Evolutionary conservation across 2,113 vertebrate species (phyloP).

Genomic region (Hemiprocne comata): DNA sequence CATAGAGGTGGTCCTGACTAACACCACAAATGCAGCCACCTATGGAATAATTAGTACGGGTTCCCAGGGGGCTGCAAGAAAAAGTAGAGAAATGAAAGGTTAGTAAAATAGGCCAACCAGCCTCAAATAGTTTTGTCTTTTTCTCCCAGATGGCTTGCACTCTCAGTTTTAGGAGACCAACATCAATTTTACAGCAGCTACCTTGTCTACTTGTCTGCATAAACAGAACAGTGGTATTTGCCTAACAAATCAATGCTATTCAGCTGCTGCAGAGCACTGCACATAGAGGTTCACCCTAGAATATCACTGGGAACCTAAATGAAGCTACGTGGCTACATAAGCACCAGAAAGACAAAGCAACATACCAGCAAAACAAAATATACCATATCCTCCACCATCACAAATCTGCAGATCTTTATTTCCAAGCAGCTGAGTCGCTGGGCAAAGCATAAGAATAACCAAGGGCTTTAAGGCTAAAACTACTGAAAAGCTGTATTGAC

Average conservation of each 20-base stretch:
- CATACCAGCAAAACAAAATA: background rate
- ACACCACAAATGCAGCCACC: background rate
- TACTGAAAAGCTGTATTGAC: background rate
- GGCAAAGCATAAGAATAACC: background rate
- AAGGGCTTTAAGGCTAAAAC: background rate
- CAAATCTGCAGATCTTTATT: background rate
- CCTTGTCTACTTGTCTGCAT: background rate
- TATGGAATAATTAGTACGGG: background rate
- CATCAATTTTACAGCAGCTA: background rate
- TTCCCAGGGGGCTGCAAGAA: background rate
- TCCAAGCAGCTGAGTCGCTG: background rate
- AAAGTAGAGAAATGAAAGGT: background rate
- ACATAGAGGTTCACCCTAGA: background rate
- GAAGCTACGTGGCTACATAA: background rate
- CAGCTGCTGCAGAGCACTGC: background rate
- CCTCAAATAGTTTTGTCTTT: background rate
- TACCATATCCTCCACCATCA: rapidly evolving
- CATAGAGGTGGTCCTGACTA: background rate
- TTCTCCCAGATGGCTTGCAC: background rate
- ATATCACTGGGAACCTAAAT: background rate
- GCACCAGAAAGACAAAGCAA: background rate
- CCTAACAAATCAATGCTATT: background rate
- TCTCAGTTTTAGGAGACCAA: background rate
- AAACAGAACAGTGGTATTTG: background rate
- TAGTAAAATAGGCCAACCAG: background rate